Base-by-base conservation (phyloP, 2,888 invertebrate genomes). In the Bombylius major region DNA sequence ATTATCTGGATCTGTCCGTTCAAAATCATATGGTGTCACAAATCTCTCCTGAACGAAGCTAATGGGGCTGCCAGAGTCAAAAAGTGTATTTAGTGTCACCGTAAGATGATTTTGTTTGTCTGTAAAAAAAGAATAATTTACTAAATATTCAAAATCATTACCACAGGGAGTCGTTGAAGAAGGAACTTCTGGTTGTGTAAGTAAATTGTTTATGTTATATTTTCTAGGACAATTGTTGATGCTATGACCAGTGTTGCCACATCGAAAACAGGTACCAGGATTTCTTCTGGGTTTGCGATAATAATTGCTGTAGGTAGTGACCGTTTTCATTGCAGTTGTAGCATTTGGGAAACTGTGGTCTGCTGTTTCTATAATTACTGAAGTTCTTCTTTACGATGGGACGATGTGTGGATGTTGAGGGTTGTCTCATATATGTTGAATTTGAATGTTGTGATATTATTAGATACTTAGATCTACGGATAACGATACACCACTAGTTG, bases 41-140 rank as follows among this genome's bases (percentile, higher is more conserved):
- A 42, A 49, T 14, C 23, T 14, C 12, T 49, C 54, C n/a, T 49
- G 54, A 23, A 49, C 31, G 31, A 54, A 54, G 14, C 54, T 54
- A 1, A 54, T 54, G 13, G 44, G 54, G 4, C 47, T 53, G 1
- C 53, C 53, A 13, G 32, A 50, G 23, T 47, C 51, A 4, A 55
- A 5, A 12, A 52, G 44, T 3, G 52, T 52, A 5, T 52, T 46
- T 33, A 52, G 32, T 8, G 1, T 52, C 1, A 11, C 7, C 2
- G 51, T 8, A 11, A n/a, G 14, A 4, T 11, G 12, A 11, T 11
- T 8, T 42, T 42, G 11, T 5, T 23, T 1, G 3, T 7, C 39
- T 42, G 11, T 4, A 42, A 42, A 3, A 42, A 42, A 42, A 11
- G 39, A 5, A 42, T 2, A 42, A 11, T 42, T 6, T 42, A 42